Evolutionary conservation across 2,797 vertebrate species (phyloP).

Genomic region (Rhadinocentrus ornatus): DNA sequence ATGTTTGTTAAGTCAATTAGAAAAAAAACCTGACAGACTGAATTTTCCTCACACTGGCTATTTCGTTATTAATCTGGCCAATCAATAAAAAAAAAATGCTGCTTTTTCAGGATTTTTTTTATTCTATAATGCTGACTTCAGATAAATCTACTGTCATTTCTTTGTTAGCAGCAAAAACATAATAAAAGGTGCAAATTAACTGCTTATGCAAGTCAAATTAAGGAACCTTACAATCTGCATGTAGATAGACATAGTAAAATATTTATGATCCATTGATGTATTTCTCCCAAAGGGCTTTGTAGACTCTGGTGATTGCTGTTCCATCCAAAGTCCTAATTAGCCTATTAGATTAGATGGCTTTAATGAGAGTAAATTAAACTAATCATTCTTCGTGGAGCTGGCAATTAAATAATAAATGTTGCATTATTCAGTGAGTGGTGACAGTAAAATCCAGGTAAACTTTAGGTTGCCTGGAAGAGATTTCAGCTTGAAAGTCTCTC

Average conservation of each 20-base stretch:
- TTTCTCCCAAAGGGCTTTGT: constrained; percentile 62
- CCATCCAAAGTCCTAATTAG: constrained; percentile 77
- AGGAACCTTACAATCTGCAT: constrained; percentile 63
- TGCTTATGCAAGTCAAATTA: constrained; percentile 62
- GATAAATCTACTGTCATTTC: constrained; percentile 34
- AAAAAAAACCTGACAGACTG: constrained; percentile 31
- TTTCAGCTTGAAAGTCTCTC: constrained; percentile 59
- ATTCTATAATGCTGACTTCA: constrained; percentile 27
- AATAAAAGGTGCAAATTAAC: constrained; percentile 57
- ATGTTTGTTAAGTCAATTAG: constrained; percentile 25
- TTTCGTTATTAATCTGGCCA: constrained; percentile 50
- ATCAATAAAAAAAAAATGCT: constrained; percentile 56
- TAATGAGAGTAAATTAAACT: constrained; percentile 80
- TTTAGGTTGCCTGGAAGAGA: constrained; percentile 41
- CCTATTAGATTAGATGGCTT: constrained; percentile 75
- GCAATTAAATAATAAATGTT: constrained; percentile 80
- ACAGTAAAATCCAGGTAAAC: constrained; percentile 63
- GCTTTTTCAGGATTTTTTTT: constrained; percentile 41
- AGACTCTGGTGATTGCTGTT: constrained; percentile 74
- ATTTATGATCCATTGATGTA: constrained; percentile 80
- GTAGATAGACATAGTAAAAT: constrained; percentile 75
- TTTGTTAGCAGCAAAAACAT: constrained; percentile 45
- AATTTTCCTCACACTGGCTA: constrained; percentile 47
- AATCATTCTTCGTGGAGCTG: constrained; percentile 74
- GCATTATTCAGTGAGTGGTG: constrained; percentile 71